These are phyloP conservation scores for Salvelinus fontinalis DNA, from an alignment of 2,113 vertebrate genomes.

Conservation along the genomic window DNA sequence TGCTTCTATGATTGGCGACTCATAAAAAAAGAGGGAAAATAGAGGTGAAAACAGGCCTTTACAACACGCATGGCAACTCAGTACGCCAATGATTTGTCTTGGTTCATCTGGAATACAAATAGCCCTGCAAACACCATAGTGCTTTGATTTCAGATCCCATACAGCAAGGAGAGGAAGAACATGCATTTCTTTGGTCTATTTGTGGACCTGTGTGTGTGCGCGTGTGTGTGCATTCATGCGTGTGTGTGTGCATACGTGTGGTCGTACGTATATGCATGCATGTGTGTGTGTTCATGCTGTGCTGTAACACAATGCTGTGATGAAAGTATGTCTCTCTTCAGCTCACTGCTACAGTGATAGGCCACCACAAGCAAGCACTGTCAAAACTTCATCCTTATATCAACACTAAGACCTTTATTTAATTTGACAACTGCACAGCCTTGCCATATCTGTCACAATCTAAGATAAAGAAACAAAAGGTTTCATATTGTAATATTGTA, in stretches of 20 bases:
- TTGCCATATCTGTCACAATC: not conserved
- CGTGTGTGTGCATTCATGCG: not conserved
- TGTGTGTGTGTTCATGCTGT: not conserved
- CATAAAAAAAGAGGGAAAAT: conserved; percentile 87
- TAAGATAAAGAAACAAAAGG: not conserved
- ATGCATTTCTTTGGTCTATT: not conserved
- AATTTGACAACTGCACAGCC: not conserved
- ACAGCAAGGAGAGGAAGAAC: not conserved
- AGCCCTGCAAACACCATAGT: conserved; percentile 78
- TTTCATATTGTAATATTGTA: not conserved
- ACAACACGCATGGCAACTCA: conserved; percentile 83
- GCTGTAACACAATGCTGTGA: not conserved
- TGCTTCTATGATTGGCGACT: conserved; percentile 86
- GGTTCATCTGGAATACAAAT: conserved; percentile 82
- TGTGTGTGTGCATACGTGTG: too few species aligned
- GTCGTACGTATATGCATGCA: not conserved
- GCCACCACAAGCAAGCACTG: not conserved
- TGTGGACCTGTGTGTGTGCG: conserved; percentile 3
- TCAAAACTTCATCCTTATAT: not conserved
- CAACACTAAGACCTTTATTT: not conserved
- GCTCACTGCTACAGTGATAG: not conserved
- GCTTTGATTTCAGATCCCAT: conserved; percentile 37
- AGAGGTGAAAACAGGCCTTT: conserved; percentile 59
- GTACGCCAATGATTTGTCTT: conserved; percentile 82
- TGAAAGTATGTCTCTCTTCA: not conserved